Percentiles rank a stretch among this genome's conserved stretches.
phyloP scores from a whole-genome alignment of 2,888 invertebrate species.

The Cheilosia pagana region DNA sequence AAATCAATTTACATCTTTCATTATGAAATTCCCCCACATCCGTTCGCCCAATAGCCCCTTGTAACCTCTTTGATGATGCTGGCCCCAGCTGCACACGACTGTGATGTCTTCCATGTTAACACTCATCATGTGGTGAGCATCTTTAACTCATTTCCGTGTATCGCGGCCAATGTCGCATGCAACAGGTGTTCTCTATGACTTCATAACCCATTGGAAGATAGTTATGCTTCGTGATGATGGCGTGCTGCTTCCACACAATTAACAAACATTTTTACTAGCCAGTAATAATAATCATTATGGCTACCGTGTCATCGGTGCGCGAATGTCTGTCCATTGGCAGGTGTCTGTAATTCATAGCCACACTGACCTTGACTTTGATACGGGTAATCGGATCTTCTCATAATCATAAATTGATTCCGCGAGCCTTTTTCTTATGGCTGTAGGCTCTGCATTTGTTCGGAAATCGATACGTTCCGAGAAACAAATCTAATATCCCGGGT shows the following conservation, averaged over 20 bases:
- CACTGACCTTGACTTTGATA: background rate
- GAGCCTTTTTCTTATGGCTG: background rate
- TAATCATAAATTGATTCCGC: background rate
- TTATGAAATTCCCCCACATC: too few relatives aligned
- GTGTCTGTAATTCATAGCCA: background rate
- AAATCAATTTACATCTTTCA: too few relatives aligned
- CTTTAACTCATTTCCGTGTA: constrained; percentile 17
- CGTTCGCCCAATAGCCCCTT: too few relatives aligned
- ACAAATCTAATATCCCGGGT: background rate
- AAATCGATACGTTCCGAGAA: background rate
- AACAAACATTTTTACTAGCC: background rate
- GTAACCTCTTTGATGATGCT: too few relatives aligned
- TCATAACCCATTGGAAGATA: constrained; percentile 11
- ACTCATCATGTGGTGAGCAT: background rate
- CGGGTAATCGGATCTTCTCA: background rate
- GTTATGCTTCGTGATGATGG: constrained; percentile 1
- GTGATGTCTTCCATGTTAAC: background rate
- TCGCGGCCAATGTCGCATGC: constrained; percentile 22
- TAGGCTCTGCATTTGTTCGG: background rate
- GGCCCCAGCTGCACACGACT: too few relatives aligned
- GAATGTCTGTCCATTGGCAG: background rate
- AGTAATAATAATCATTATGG: constrained; percentile 3
- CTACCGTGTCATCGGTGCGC: background rate
- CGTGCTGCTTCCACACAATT: background rate
- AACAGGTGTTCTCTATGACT: constrained; percentile 22